Percentiles rank a stretch among this genome's conserved stretches.
These are phyloP conservation scores for Dasypogon diadema DNA, from an alignment of 2,888 invertebrate genomes.

Conservation along the genomic window DNA sequence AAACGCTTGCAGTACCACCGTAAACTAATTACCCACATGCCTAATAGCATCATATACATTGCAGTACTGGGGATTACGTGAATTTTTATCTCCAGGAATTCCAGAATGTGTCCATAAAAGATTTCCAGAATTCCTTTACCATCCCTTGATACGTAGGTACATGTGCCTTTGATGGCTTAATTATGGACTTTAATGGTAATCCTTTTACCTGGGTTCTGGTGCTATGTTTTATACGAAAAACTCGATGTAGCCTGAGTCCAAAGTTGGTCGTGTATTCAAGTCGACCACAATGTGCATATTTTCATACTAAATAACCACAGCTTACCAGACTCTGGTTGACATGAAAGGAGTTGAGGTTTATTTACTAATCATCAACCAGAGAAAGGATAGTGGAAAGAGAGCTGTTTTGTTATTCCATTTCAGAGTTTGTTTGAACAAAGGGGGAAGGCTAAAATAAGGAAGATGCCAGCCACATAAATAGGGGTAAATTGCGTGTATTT, in stretches of 20 bases:
- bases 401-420: constrained; percentile 1
- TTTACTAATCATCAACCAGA: background rate
- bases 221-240: background rate
- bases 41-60: too few relatives aligned
- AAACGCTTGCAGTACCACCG: too few relatives aligned
- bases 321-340: background rate
- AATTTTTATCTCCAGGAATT: too few relatives aligned
- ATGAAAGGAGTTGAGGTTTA: too few relatives aligned
- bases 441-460: background rate
- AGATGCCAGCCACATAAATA: background rate
- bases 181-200: too few relatives aligned
- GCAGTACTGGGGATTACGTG: too few relatives aligned
- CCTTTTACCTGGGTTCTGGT: too few relatives aligned
- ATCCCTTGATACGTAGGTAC: too few relatives aligned
- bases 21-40: too few relatives aligned
- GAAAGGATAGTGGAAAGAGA: background rate
- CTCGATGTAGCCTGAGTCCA: background rate
- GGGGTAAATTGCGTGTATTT: background rate
- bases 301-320: background rate
- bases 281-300: background rate
- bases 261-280: background rate
- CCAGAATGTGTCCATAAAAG: too few relatives aligned
- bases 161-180: background rate
- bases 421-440: background rate
- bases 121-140: too few relatives aligned